Evolutionary conservation across 2,888 invertebrate genomes (phyloP), one percentile per base, ranked within the genome.

Genomic region (Archips crataeganus): DNA sequence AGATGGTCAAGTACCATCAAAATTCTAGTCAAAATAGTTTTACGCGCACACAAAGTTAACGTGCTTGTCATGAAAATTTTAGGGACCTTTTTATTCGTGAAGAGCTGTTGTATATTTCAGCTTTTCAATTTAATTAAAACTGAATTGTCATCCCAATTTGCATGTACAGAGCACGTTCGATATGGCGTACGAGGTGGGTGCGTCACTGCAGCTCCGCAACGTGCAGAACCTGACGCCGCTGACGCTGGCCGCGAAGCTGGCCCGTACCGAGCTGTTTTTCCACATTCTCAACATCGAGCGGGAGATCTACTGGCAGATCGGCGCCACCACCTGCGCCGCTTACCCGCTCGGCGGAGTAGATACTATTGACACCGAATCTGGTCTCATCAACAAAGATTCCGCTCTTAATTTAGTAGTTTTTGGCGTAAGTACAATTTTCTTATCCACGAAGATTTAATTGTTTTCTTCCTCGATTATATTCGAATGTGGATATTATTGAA

Each of bases 301-400:
- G 45, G 99, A 99, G 93, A 98, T 99, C 79, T 99, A 99, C 88
- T 99, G 99, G 99, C 98, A 99, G 88, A 97, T 98, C 79, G 98
- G 98, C 0, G 97, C 98, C 76, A 98, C 99, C 4, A 99, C 99
- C 0, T 99, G 99, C 88, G 99, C 99, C 0, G 99, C 99, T 0
- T 99, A 99, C 91, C 99, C 99, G 0, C 91, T 99, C 66, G 97
- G 97, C 0, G 98, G 98, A 90, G 97, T 99, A 49, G 99, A 99
- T 85, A 99, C 99, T 0, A 99, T 99, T 77, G 98, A 99, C 83
- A 97, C 97, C 4, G 96, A 96, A 84, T 98, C 98, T 9, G 99
- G 99, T 4, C 96, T 97, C 76, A 98, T 99, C n/a, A 98, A 98
- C 87, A 98, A 98, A 86, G 98, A 98, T 85, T 99, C 99, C 0